Evolutionary conservation across 2,888 invertebrate genomes (phyloP).

Genomic region (Odontocolon sp.): DNA sequence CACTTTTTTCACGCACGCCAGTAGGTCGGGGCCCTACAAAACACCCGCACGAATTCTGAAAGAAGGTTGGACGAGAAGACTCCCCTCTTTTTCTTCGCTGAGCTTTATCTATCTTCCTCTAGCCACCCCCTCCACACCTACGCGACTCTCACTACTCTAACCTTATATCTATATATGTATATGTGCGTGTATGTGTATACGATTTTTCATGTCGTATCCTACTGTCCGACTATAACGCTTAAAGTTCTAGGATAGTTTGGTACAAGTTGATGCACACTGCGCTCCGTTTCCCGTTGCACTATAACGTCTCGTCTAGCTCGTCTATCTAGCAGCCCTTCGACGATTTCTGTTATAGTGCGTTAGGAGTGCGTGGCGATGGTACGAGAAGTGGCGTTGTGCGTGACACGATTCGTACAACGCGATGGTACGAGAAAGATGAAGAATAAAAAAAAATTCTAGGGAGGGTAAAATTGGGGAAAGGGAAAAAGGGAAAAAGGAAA

Average conservation of each 20-base stretch:
- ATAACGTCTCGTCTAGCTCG: not conserved
- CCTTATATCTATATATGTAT: too few species aligned
- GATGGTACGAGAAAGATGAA: conserved; percentile 21
- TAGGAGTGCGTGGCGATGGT: conserved; percentile 37
- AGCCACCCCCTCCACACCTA: conserved; percentile 1
- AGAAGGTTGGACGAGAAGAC: conserved; percentile 65
- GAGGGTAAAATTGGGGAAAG: not conserved
- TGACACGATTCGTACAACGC: conserved; percentile 42
- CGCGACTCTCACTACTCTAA: too few species aligned
- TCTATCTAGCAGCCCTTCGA: conserved; percentile 17
- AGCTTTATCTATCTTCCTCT: not conserved
- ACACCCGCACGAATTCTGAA: conserved; percentile 69
- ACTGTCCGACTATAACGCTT: not conserved
- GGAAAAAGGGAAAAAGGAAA: conserved; percentile 7
- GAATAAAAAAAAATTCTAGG: not conserved
- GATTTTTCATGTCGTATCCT: not conserved
- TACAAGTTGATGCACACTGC: conserved; percentile 17
- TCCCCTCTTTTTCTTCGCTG: conserved; percentile 57
- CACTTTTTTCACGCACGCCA: conserved; percentile 61
- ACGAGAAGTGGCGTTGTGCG: conserved; percentile 41
- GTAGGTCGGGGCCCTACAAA: conserved; percentile 49
- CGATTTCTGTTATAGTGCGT: conserved; percentile 32
- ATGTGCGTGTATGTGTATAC: not conserved
- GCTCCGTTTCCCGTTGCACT: not conserved
- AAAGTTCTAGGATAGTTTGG: conserved; percentile 14